Base-by-base conservation (phyloP, 2,888 invertebrate species). In the Nephrotoma flavescens region DNA sequence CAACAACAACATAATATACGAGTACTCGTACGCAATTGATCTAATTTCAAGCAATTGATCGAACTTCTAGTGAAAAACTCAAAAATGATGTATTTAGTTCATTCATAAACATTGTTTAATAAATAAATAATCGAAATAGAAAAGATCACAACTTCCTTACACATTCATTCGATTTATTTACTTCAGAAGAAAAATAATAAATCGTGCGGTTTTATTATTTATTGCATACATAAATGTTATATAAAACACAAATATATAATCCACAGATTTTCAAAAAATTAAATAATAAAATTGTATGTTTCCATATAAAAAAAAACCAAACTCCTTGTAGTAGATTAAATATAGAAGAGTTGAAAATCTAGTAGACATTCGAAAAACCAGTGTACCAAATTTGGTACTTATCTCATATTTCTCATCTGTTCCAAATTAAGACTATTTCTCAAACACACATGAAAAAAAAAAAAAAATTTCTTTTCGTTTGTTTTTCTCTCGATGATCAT, bases 331-430 rank as follows among this genome's bases (percentile, higher is more conserved):
- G 85, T 85, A 19, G 85, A 44, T 44, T 85, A 85, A 85, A 85
- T 85, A 85, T 85, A 85, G 84, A 84, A 84, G 85, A 85, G 85
- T 85, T 85, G 85, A 85, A 85, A 85, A 85, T 85, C 85, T 85
- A 85, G 85, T 85, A 85, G 85, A 85, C 85, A 85, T 85, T 85
- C 19, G 42, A 19, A 84, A 85, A 85, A 44, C 19, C 44, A 44
- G 19, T 85, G 85, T 92, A 91, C 94, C 94, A 92, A 93, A 94
- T 94, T 94, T 92, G 94, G 94, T 92, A 86, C 52, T 94, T 88
- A 94, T 94, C 94, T 94, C 94, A 93, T 92, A 93, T 94, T 94
- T 94, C 94, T 92, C 92, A 92, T 93, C 92, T 92, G 89, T 89
- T 89, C 94, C 94, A 94, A 94, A 94, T 93, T 92, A 92, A 94